Conservation (phyloP, 2,888 invertebrate species). For the Hirtodrosophila alboralis region DNA sequence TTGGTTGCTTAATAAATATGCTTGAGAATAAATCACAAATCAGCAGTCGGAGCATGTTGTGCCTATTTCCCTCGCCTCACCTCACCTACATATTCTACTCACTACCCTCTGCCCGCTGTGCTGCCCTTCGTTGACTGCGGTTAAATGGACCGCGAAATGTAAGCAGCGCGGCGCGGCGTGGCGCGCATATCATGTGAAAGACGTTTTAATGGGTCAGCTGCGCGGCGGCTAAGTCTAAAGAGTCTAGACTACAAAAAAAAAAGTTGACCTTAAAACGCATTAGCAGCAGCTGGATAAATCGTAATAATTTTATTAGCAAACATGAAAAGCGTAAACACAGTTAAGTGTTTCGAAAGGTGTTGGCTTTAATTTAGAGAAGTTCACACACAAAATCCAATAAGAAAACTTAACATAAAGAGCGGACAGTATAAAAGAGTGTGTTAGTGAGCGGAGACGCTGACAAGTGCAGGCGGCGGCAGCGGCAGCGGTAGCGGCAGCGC, state of each 20-base stretch:
- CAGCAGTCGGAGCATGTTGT: too few species aligned
- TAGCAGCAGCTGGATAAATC: conserved; percentile 67
- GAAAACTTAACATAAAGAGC: conserved; percentile 26
- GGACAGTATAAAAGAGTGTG: conserved; percentile 11
- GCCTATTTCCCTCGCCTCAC: too few species aligned
- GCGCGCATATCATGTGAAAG: conserved; percentile 60
- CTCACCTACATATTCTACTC: neutral
- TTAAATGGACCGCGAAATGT: conserved; percentile 74
- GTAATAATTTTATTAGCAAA: conserved; percentile 77
- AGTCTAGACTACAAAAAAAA: neutral
- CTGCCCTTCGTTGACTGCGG: conserved; percentile 25
- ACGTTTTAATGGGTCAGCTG: conserved; percentile 59
- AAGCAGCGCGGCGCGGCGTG: too few species aligned
- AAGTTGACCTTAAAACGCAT: conserved; percentile 73
- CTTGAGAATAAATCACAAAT: conserved; percentile 66
- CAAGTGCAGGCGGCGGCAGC: conserved; percentile 77
- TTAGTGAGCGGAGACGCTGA: conserved; percentile 48
- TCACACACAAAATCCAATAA: conserved; percentile 50
- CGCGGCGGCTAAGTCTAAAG: conserved; percentile 2
- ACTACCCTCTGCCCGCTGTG: too few species aligned
- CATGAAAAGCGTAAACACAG: conserved; percentile 53
- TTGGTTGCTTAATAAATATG: conserved; percentile 55
- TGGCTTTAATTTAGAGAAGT: conserved; percentile 67
- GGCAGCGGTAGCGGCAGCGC: too few species aligned
- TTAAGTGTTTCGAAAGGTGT: conserved; percentile 64